Evolutionary conservation across 2,888 invertebrate species (phyloP), one percentile per base, ranked within the genome.

Genomic region (Anticlea derivata): DNA sequence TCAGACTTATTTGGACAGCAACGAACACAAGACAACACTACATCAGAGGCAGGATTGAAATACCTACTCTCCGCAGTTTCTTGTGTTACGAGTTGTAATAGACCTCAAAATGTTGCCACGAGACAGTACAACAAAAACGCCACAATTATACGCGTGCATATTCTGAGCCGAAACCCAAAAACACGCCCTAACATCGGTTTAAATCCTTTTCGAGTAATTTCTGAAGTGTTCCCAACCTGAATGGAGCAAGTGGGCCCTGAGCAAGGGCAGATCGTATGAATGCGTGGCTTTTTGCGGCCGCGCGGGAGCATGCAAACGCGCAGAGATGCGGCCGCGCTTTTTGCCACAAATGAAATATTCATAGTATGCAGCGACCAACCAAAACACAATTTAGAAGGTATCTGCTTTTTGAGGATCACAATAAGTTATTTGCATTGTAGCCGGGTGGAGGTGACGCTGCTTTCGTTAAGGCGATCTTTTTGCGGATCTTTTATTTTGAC

Each of bases 281-380:
- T 70, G 74, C 70, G 60, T 56, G 54, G 54, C 62, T 83, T 84
- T 83, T 84, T 83, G 75, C 40, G 33, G 24, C 13, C 5, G 50
- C 41, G 50, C 48, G 27, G 50, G 43, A 45, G 39, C 54, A 70
- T 70, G 74, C 72, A 70, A 72, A 73, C 73, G 58, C 62, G 59
- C 55, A 65, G 64, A 39, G 64, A 69, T 65, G 70, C 67, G 60
- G 60, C 53, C 59, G 48, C 60, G 61, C 77, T 83, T 80, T 81
- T 80, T 66, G 61, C 48, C 61, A 60, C 70, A 24, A 75, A 82
- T 82, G 75, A 80, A 83, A 85, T 78, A 86, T 86, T 83, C 80
- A 85, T 81, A 65, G 62, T 66, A 66, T 68, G 66, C 68, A 65
- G 68, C 63, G 65, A 57, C 48, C 60, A 44, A 51, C 37, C 51